Percentiles rank a stretch among this genome's conserved stretches.
Evolutionary conservation across 1,140 invertebrate species (phyloP).

Genomic region (Lepeophtheirus salmonis): DNA sequence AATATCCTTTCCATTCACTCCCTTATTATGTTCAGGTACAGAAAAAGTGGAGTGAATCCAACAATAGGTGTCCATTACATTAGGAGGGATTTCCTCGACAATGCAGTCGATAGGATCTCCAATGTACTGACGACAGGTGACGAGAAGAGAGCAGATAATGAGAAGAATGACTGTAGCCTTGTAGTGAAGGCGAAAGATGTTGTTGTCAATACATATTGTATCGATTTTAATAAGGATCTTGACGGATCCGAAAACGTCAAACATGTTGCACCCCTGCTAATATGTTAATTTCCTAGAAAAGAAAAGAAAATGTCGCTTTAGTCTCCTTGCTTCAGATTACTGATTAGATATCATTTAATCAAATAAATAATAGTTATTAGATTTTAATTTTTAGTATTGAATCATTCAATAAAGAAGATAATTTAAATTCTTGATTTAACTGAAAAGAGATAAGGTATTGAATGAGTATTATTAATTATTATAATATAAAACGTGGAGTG

Average conservation of each 20-base stretch:
- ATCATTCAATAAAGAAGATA: too few relatives aligned
- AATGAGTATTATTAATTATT: too few relatives aligned
- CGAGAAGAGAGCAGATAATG: slow-evolving; percentile 40
- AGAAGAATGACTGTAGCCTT: slow-evolving; percentile 42
- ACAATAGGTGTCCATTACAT: slow-evolving; percentile 48
- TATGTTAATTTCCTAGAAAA: too few relatives aligned
- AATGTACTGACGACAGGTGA: slow-evolving; percentile 49
- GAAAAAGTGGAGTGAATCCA: slow-evolving; percentile 58
- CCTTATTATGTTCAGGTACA: slow-evolving; percentile 26
- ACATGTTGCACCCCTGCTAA: slow-evolving; percentile 51
- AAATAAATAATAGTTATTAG: too few relatives aligned
- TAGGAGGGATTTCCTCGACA: slow-evolving; percentile 29
- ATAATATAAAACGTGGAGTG: too few relatives aligned
- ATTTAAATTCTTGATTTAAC: too few relatives aligned
- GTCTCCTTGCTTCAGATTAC: too few relatives aligned
- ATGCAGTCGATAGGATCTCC: slow-evolving; percentile 47
- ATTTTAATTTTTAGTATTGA: too few relatives aligned
- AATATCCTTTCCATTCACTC: slow-evolving; percentile 21
- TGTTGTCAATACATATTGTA: slow-evolving; percentile 41
- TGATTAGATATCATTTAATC: too few relatives aligned
- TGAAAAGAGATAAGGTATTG: too few relatives aligned
- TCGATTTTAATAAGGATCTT: slow-evolving; percentile 60
- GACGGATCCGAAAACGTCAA: slow-evolving; percentile 79
- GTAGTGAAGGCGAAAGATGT: slow-evolving; percentile 44
- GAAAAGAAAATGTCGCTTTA: too few relatives aligned